Evolutionary conservation across 2,797 vertebrate genomes (phyloP).

Genomic region (Silurus lanzhouensis): DNA sequence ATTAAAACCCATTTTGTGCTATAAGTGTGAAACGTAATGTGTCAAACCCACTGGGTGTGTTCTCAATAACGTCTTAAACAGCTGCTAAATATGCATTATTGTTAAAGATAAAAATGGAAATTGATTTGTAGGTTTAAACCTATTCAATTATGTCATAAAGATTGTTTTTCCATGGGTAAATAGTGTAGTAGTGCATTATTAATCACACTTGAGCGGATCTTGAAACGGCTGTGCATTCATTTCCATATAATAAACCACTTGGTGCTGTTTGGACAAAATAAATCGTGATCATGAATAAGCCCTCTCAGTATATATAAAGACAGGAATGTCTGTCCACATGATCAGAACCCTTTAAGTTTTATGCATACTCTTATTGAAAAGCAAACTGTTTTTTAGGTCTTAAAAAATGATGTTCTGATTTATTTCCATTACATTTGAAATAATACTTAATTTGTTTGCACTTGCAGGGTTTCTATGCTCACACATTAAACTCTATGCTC

Average conservation of each 20-base stretch:
- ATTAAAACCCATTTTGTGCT: not conserved
- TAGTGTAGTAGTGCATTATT: not conserved
- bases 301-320: not conserved
- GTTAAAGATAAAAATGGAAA: no score
- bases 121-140: no score
- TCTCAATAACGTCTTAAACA: no score
- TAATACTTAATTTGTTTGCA: not conserved
- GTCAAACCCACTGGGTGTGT: no score
- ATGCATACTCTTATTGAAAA: no score
- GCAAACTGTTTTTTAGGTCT: no score
- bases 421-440: no score
- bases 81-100: no score
- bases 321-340: not conserved
- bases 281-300: not conserved
- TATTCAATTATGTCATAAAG: not conserved
- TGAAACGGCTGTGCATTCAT: not conserved
- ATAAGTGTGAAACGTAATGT: no score
- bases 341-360: not conserved
- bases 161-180: not conserved
- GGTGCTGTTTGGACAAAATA: not conserved
- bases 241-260: not conserved
- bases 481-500: constrained; percentile 72
- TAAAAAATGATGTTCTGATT: no score
- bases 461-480: constrained; percentile 75
- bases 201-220: not conserved